A percentile compares a stretch with the other conserved stretches of the same genome.
Conservation (phyloP, 1,140 invertebrate species). For the Laupala kohalensis region DNA sequence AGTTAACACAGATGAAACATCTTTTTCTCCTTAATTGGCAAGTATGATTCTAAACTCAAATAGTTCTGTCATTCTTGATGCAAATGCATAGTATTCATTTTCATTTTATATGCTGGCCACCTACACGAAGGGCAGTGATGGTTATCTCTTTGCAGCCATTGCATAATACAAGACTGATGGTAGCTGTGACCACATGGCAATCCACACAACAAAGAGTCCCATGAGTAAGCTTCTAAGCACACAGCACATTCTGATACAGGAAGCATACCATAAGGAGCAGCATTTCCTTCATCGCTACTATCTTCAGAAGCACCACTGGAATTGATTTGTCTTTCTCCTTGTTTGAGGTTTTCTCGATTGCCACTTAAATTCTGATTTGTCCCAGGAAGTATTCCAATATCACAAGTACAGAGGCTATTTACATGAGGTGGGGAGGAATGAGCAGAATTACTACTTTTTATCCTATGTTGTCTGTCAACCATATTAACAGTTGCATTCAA, state of each 20-base stretch:
- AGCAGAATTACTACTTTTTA: not conserved
- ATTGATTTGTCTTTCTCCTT: not conserved
- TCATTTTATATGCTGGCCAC: constrained; percentile 35
- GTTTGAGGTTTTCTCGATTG: not conserved
- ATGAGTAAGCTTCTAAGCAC: constrained; percentile 35
- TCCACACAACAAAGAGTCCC: constrained; percentile 29
- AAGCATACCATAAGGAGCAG: constrained; percentile 23
- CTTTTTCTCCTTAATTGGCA: no score
- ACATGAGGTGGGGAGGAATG: not conserved
- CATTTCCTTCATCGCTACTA: constrained; percentile 6
- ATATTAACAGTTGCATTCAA: not conserved
- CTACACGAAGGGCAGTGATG: constrained; percentile 41
- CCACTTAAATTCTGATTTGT: not conserved
- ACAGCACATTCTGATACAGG: constrained; percentile 34
- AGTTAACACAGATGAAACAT: no score
- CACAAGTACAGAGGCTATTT: not conserved
- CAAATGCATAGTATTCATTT: not conserved
- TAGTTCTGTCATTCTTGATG: constrained; percentile 2
- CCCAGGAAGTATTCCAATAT: not conserved
- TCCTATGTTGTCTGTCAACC: not conserved
- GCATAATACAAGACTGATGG: constrained; percentile 36
- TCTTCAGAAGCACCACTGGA: constrained; percentile 10
- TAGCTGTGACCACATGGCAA: constrained; percentile 40
- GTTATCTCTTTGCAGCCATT: constrained; percentile 36
- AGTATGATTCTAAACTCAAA: not conserved